phyloP scores from a whole-genome alignment of 2,888 invertebrate species.

The Thelaira solivaga region DNA sequence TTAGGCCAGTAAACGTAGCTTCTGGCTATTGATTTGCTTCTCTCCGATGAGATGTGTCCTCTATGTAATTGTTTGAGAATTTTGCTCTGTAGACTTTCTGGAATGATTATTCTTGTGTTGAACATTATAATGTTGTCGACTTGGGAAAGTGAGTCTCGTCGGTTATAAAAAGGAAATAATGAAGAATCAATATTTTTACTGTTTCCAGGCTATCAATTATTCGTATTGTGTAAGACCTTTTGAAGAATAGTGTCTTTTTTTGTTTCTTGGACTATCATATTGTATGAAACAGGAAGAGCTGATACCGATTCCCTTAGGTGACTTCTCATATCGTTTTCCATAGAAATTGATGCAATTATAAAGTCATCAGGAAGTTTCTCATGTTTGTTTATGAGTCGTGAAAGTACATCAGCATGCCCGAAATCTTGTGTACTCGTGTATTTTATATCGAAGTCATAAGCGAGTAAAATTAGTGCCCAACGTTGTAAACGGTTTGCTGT shows the following conservation, averaged over 20 bases:
- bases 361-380: neutral
- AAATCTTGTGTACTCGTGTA: too few relatives aligned
- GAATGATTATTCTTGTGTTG: neutral
- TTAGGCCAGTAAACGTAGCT: slow-evolving; percentile 25
- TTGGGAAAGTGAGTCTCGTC: neutral
- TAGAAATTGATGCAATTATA: neutral
- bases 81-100: neutral
- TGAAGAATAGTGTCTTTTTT: neutral
- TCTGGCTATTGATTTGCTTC: slow-evolving; percentile 9
- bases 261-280: neutral
- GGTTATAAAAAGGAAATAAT: neutral
- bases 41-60: slow-evolving; percentile 7
- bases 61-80: slow-evolving; percentile 31
- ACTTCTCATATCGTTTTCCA: neutral
- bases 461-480: too few relatives aligned
- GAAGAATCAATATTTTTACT: neutral
- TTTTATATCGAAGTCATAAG: too few relatives aligned
- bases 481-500: too few relatives aligned
- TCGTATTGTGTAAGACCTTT: neutral
- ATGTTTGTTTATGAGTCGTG: too few relatives aligned
- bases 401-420: too few relatives aligned
- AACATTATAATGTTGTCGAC: neutral
- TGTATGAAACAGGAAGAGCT: neutral
- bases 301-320: neutral
- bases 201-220: slow-evolving; percentile 1